Conservation (phyloP, 2,113 vertebrate species). For the Tachycineta bicolor region DNA sequence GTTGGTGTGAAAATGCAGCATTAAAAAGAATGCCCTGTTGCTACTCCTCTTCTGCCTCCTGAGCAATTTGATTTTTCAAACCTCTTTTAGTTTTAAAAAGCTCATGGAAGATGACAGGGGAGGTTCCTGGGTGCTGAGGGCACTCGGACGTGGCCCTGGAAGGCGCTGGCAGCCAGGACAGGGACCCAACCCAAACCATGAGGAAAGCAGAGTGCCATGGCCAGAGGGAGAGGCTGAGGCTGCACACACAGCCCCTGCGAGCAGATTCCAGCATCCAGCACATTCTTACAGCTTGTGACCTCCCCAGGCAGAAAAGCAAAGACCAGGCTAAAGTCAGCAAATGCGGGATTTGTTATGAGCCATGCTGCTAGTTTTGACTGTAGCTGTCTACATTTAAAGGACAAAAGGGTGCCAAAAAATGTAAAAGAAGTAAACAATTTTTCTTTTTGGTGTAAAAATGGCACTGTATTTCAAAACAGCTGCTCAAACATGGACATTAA, state of each 20-base stretch:
- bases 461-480: constrained; percentile 28
- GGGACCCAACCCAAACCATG: rapidly evolving
- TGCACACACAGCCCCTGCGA: rapidly evolving
- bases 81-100: background rate
- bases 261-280: background rate
- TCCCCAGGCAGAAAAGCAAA: background rate
- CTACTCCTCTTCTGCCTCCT: background rate
- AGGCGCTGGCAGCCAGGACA: background rate
- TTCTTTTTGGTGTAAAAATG: constrained; percentile 48
- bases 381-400: constrained; percentile 5
- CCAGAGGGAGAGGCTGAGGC: background rate
- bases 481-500: background rate
- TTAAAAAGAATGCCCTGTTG: background rate
- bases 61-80: background rate
- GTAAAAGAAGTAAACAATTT: constrained; percentile 49
- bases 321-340: constrained; percentile 22
- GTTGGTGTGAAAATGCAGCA: background rate
- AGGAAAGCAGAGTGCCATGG: background rate
- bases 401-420: constrained; percentile 39
- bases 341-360: background rate
- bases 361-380: background rate
- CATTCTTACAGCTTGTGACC: background rate
- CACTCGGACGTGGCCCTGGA: rapidly evolving
- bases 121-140: background rate
- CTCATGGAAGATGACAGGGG: background rate